Conservation (phyloP, 2,797 vertebrate species). For the Galago senegalensis region DNA sequence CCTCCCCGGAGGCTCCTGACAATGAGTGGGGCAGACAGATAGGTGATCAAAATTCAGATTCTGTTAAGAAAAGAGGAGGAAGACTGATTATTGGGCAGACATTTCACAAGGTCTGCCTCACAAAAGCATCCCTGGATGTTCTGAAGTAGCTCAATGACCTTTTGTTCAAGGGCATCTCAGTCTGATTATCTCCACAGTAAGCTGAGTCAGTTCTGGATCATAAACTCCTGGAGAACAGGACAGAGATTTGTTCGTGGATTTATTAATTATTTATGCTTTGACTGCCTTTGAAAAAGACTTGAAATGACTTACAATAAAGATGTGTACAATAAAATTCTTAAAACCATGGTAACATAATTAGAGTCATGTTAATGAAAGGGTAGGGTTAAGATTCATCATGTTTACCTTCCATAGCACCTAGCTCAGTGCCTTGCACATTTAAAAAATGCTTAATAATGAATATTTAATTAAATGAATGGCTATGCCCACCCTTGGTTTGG, state of each 20-base stretch:
- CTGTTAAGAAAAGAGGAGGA: background rate
- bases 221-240: constrained; percentile 61
- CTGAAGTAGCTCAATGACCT: constrained; percentile 8
- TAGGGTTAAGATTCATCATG: constrained; percentile 5
- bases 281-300: constrained; percentile 57
- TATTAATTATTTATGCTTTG: constrained; percentile 73
- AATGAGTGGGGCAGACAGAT: background rate
- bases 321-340: background rate
- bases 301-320: constrained; percentile 51
- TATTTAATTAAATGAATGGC: constrained; percentile 54
- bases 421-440: background rate
- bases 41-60: background rate
- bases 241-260: constrained; percentile 58
- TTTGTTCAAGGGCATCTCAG: constrained; percentile 44
- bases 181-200: constrained; percentile 51
- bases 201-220: constrained; percentile 73
- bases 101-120: background rate
- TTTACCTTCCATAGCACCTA: background rate
- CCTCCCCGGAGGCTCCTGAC: background rate
- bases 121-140: background rate
- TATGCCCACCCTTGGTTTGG: background rate
- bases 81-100: background rate
- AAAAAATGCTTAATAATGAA: constrained; percentile 24
- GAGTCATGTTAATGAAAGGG: background rate
- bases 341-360: constrained; percentile 14